A percentile compares a stretch with the other conserved stretches of the same genome.
These are phyloP conservation scores for Drosophila prosaltans DNA, from an alignment of 1,140 invertebrate genomes.

Conservation along the genomic window DNA sequence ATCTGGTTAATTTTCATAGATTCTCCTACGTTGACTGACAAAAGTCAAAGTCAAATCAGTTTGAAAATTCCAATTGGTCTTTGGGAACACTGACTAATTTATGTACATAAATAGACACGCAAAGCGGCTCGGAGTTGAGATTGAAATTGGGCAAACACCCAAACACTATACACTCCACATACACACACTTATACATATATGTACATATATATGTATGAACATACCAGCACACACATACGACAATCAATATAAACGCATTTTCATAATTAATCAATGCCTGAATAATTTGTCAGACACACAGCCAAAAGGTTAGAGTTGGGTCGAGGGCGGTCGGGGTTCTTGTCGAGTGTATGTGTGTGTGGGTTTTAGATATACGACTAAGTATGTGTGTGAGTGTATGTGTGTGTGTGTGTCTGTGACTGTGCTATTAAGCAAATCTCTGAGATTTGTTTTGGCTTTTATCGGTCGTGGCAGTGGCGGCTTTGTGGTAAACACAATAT, in stretches of 20 bases:
- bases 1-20: background rate
- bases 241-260: conserved; percentile 81
- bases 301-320: conserved; percentile 31
- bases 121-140: conserved; percentile 42
- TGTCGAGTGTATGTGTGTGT: background rate
- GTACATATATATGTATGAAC: conserved; percentile 21
- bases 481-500: conserved; percentile 71
- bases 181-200: background rate
- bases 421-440: conserved; percentile 70
- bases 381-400: background rate
- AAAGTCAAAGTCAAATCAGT: conserved; percentile 32
- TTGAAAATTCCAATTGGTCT: conserved; percentile 15
- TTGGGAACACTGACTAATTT: conserved; percentile 59
- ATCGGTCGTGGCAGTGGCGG: conserved; percentile 58
- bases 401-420: conserved; percentile 15
- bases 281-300: conserved; percentile 65
- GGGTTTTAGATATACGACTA: too few relatives aligned
- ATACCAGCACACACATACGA: conserved; percentile 24
- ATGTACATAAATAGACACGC: conserved; percentile 69
- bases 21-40: conserved; percentile 12
- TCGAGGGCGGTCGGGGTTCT: conserved; percentile 20
- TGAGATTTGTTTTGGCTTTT: conserved; percentile 75
- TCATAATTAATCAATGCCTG: conserved; percentile 80
- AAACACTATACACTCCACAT: conserved; percentile 25
- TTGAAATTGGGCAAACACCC: conserved; percentile 53